Evolutionary conservation across 2,888 invertebrate genomes (phyloP).

Genomic region (Lamproptera curius): DNA sequence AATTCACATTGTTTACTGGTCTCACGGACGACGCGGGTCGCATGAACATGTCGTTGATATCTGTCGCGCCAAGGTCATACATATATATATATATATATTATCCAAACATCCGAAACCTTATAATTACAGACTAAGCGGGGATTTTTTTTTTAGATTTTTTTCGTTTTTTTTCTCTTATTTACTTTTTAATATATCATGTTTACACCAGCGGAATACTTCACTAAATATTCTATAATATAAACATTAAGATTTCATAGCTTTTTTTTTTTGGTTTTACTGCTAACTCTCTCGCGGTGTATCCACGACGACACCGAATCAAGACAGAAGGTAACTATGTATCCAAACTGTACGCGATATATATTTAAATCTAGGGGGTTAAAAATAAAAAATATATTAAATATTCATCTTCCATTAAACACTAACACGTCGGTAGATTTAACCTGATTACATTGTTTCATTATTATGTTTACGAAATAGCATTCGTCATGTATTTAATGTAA

Average conservation of each 20-base stretch:
- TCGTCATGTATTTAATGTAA: conserved; percentile 70
- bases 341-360: conserved; percentile 63
- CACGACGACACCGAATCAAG: conserved; percentile 41
- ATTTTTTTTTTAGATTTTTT: conserved; percentile 46
- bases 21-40: conserved; percentile 39
- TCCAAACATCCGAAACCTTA: conserved; percentile 70
- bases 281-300: conserved; percentile 64
- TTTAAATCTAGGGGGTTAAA: conserved; percentile 72
- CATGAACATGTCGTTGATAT: conserved; percentile 58
- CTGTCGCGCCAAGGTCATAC: conserved; percentile 62
- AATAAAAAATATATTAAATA: conserved; percentile 78
- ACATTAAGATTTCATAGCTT: conserved; percentile 71
- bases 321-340: conserved; percentile 58
- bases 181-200: conserved; percentile 66
- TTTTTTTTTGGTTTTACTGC: conserved; percentile 78
- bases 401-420: conserved; percentile 66
- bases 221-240: conserved; percentile 69
- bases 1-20: conserved; percentile 66
- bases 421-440: conserved; percentile 63
- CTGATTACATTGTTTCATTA: conserved; percentile 68
- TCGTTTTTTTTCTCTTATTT: conserved; percentile 52
- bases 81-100: no score
- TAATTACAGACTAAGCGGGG: conserved; percentile 72
- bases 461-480: conserved; percentile 71
- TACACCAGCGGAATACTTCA: conserved; percentile 74